Evolutionary conservation across 2,797 vertebrate species (phyloP), one percentile per base, ranked within the genome.

Genomic region (Liparis tanakae): DNA sequence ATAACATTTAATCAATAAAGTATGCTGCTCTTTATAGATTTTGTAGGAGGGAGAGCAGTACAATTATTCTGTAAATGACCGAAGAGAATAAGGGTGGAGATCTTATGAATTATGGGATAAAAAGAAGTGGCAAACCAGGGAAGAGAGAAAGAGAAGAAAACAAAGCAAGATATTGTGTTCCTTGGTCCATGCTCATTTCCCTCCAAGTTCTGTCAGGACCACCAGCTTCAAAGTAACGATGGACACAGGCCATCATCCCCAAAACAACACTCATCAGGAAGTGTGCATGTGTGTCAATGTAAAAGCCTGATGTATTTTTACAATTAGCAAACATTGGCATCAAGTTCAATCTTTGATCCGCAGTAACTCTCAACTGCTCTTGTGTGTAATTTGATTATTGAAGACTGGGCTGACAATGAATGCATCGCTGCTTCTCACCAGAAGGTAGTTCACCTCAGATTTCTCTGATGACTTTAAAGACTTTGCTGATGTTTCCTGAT

Each of bases 301-400:
- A 41, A 72, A 81, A 71, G 50, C 80, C 69, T 67, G 75, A 62
- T 79, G 79, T 81, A 50, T 72, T 67, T 78, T 81, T 79, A 79
- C 69, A 83, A 88, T 88, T 80, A 83, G 81, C 86, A 88, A 76
- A 75, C 50, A 87, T 87, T 79, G 82, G 69, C 59, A 77, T 66
- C 76, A 75, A 78, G n/a, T 34, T 22, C 61, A 69, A 73, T 72
- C 73, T 87, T 65, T 83, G 73, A 87, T 84, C 66, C 74, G 77
- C 65, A 57, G 56, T 14, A 57, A 17, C 67, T 78, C 55, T 59
- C 43, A 73, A 73, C 54, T 57, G 50, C 63, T 70, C 56, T 25
- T 22, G 71, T 67, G 48, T 0, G 0, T 25, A 72, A 79, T 54
- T 70, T 72, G 20, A 48, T 48, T 55, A 68, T 73, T 82, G 58